These are phyloP conservation scores for Synergus japonicus DNA, from an alignment of 2,888 invertebrate genomes.

Conservation along the genomic window DNA sequence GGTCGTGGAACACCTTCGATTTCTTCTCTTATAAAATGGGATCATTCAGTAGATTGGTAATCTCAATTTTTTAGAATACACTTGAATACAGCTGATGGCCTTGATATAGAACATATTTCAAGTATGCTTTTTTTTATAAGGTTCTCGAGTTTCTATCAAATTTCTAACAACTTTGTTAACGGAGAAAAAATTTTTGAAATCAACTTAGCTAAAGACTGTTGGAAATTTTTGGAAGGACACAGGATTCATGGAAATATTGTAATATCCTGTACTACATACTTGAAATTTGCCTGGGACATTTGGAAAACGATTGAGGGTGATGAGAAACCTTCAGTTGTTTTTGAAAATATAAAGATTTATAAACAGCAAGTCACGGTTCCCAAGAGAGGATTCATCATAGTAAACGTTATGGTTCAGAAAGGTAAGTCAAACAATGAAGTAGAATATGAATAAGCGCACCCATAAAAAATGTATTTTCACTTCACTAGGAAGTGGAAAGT, in stretches of 20 bases:
- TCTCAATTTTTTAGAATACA: background rate
- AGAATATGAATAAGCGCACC: background rate
- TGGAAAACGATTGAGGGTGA: conserved; percentile 76
- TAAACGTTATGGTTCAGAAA: conserved; percentile 71
- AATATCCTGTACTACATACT: conserved; percentile 81
- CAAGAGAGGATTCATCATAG: conserved; percentile 72
- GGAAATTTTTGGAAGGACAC: conserved; percentile 78
- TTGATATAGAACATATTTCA: background rate
- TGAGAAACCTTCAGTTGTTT: conserved; percentile 70
- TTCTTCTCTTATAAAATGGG: conserved; percentile 72
- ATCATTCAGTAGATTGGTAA: conserved; percentile 56
- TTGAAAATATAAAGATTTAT: conserved; percentile 78
- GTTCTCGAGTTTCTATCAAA: conserved; percentile 77
- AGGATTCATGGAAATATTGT: conserved; percentile 81
- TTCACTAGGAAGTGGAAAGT: conserved; percentile 72
- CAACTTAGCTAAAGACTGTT: conserved; percentile 69
- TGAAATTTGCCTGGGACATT: conserved; percentile 78
- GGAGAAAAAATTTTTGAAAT: conserved; percentile 66
- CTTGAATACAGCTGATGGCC: background rate
- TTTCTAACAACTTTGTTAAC: conserved; percentile 17
- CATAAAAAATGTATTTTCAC: conserved; percentile 39
- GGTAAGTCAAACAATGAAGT: conserved; percentile 49
- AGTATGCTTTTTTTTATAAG: conserved; percentile 37
- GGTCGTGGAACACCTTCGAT: conserved; percentile 80
- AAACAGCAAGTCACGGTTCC: conserved; percentile 75